Evolutionary conservation across 2,888 invertebrate genomes (phyloP), one percentile per base, ranked within the genome.

Genomic region (Diarsia brunnea): DNA sequence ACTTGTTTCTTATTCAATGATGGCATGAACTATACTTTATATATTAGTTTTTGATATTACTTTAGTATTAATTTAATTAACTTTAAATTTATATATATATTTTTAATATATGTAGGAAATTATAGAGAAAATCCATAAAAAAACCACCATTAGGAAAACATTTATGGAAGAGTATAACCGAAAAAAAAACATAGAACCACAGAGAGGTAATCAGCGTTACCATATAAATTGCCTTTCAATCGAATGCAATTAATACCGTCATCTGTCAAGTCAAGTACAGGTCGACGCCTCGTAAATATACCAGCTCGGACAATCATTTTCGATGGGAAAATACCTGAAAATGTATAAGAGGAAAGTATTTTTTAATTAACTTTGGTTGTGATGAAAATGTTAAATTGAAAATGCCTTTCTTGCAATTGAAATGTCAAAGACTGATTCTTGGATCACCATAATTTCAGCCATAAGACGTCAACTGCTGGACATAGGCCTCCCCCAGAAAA

Each of bases 191-290:
- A n/a, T 4, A 63, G n/a, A 43, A 16, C 5, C 11, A 61, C 63
- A 4, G 43, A 63, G n/a, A 63, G 8, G 49, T 45, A 69, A 60
- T 73, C 51, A 47, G n/a, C 45, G 16, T 31, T 31, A 60, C 19
- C 47, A 72, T 31, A 67, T 81, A 49, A 55, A 83, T 79, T 84
- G 53, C 43, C 43, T 74, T 84, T 79, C 65, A 81, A 73, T 75
- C 61, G 51, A 70, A 64, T 61, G 55, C 67, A 81, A 82, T 82
- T 73, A 81, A 82, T 73, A 73, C 68, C 70, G 21, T 45, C 73
- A 82, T 82, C 64, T n/a, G 61, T 82, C 85, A 81, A 70, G 81
- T 75, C 55, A 47, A 27, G 11, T 27, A 67, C 31, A 64, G 67
- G 49, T 73, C 47, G 49, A 60, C 45, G 67, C 73, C 61, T 70